Percentiles rank a stretch among this genome's conserved stretches.
These are phyloP conservation scores for Diplazon laetatorius DNA, from an alignment of 2,888 invertebrate species.

Conservation along the genomic window DNA sequence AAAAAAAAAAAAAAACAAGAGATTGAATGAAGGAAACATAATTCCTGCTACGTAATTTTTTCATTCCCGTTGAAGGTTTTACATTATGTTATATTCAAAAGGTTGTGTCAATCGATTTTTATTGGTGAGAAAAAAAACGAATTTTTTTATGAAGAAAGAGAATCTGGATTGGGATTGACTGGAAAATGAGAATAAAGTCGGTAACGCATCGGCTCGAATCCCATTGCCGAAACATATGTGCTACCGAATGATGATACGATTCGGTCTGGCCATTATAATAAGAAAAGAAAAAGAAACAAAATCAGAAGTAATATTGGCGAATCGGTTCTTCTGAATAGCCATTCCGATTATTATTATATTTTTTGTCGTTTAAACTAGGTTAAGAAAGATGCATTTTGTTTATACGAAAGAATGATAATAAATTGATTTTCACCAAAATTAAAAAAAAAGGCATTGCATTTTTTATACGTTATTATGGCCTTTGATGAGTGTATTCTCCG, in stretches of 20 bases:
- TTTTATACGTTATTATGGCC: no score
- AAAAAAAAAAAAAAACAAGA: background rate
- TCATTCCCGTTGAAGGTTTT: conserved; percentile 6
- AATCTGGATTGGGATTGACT: background rate
- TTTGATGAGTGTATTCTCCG: no score
- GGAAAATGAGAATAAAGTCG: background rate
- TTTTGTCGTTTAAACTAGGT: conserved; percentile 53
- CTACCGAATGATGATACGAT: background rate
- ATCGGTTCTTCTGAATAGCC: conserved; percentile 42
- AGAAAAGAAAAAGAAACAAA: background rate
- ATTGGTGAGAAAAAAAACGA: background rate
- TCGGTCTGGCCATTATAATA: background rate
- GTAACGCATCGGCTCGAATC: conserved; percentile 28
- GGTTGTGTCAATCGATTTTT: conserved; percentile 35
- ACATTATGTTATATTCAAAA: conserved; percentile 17
- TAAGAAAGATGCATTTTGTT: conserved; percentile 70
- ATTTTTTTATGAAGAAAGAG: background rate
- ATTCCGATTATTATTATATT: conserved; percentile 64
- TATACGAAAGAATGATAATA: conserved; percentile 66
- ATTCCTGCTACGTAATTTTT: conserved; percentile 50
- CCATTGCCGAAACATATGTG: conserved; percentile 1
- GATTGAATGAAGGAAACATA: conserved; percentile 27
- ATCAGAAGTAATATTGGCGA: background rate
- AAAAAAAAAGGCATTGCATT: background rate
- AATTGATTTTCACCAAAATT: conserved; percentile 59